These are phyloP conservation scores for Myotis vivesi DNA, from an alignment of 2,797 vertebrate genomes.

Conservation along the genomic window DNA sequence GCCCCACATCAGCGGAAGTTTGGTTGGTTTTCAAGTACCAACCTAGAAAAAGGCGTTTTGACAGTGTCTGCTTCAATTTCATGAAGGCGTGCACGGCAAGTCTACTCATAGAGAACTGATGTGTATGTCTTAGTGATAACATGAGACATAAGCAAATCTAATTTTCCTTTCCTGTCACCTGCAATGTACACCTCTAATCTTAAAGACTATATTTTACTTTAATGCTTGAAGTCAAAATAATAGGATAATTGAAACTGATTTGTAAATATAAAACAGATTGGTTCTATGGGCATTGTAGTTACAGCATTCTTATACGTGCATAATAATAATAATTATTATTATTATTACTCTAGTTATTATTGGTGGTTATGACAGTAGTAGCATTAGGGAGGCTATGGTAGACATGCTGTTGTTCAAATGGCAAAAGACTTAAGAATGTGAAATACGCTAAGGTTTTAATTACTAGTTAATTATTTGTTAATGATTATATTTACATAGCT, in stretches of 20 bases:
- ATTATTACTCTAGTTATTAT: background rate
- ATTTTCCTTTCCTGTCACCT: background rate
- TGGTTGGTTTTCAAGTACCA: background rate
- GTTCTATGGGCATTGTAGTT: background rate
- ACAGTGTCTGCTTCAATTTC: background rate
- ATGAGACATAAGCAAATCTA: background rate
- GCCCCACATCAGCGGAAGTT: background rate
- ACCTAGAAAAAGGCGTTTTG: background rate
- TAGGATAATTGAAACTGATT: background rate
- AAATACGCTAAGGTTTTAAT: background rate
- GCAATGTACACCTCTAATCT: background rate
- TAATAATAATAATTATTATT: background rate
- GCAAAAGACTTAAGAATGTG: background rate
- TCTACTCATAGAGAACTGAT: background rate
- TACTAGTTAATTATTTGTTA: slow-evolving; percentile 7
- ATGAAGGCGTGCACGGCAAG: background rate
- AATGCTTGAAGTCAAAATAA: background rate
- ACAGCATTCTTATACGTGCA: background rate
- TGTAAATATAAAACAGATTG: background rate
- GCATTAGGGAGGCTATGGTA: background rate
- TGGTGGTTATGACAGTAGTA: background rate
- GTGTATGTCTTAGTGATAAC: background rate
- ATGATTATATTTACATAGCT: background rate
- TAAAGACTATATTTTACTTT: background rate
- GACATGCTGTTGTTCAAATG: background rate